Conservation (phyloP, 2,113 vertebrate genomes). For the Syngnathus floridae region DNA sequence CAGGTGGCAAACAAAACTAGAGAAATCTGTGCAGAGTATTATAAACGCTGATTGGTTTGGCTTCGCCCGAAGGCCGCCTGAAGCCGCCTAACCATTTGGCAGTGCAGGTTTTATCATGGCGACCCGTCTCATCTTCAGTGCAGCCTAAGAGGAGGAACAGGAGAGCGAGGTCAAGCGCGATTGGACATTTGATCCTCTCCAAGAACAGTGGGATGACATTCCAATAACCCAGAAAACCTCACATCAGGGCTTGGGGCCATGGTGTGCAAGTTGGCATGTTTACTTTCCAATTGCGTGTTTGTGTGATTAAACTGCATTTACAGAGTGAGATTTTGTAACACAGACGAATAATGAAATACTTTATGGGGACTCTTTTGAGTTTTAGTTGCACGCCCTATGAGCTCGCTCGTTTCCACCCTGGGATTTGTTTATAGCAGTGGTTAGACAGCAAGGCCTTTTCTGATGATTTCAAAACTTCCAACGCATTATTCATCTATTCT, state of each 20-base stretch:
- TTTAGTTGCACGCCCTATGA: too few species aligned
- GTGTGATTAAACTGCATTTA: constrained; percentile 9
- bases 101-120: constrained; percentile 40
- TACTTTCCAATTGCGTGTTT: constrained; percentile 7
- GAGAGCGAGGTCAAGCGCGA: constrained; percentile 39
- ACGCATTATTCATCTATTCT: too few species aligned
- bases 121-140: constrained; percentile 36
- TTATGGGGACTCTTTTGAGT: neutral
- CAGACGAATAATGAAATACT: neutral
- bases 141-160: constrained; percentile 33
- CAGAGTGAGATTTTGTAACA: too few species aligned
- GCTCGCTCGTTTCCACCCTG: too few species aligned
- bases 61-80: constrained; percentile 34
- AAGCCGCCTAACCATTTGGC: constrained; percentile 22
- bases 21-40: constrained; percentile 32
- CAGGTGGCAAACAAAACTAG: neutral
- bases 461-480: too few species aligned
- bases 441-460: too few species aligned
- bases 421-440: too few species aligned
- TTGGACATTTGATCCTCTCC: constrained; percentile 49
- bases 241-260: constrained; percentile 28
- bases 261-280: neutral
- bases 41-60: constrained; percentile 29
- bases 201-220: constrained; percentile 54
- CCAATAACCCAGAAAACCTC: constrained; percentile 51